Evolutionary conservation across 37 sponge, comb jelly and placozoan species (phyloP), one percentile per base, ranked within the genome.

Genomic region (Lycopodina hypogea): DNA sequence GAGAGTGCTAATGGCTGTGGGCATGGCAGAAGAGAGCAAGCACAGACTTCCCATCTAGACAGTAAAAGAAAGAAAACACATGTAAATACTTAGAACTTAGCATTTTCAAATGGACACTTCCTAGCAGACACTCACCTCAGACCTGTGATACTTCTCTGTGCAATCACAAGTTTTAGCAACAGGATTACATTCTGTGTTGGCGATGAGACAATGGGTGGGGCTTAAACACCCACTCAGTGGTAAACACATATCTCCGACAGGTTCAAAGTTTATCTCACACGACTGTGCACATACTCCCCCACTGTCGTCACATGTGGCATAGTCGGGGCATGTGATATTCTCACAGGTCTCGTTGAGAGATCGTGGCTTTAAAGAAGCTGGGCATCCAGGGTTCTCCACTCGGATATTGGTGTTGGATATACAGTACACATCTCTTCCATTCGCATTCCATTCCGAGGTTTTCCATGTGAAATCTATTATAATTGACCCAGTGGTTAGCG

Each of bases 351-450:
- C 33, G 11, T 34, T 42, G 19, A 30, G 33, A 48, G 82, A 32
- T 8, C 18, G 30, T 4, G 82, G 82, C 26, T 42, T 45, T 17
- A 64, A 0, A 37, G 51, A 19, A 7, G 29, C 6, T 32, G 63
- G 42, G 32, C 82, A 81, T 14, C 61, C 82, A 7, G 22, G 12
- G 38, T 80, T 23, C 0, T 33, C 57, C 3, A 81, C 74, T 21
- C 61, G 2, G 26, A 28, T 70, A 0, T 71, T 71, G 14, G 53
- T 68, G n/a, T 57, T 37, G 30, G 69, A 68, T 35, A 58, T 34
- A 42, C 82, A 73, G 33, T 56, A 52, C 24, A 81, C 82, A 12
- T 34, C 52, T 50, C 74, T 60, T 22, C 62, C 42, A 29, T 81
- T 24, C 23, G 26, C 21, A 42, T 57, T 39, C 80, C 80, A 81